Conservation (phyloP, 37 sponge, comb jelly and placozoan species). For the Chondrilla cf. caribensis region DNA sequence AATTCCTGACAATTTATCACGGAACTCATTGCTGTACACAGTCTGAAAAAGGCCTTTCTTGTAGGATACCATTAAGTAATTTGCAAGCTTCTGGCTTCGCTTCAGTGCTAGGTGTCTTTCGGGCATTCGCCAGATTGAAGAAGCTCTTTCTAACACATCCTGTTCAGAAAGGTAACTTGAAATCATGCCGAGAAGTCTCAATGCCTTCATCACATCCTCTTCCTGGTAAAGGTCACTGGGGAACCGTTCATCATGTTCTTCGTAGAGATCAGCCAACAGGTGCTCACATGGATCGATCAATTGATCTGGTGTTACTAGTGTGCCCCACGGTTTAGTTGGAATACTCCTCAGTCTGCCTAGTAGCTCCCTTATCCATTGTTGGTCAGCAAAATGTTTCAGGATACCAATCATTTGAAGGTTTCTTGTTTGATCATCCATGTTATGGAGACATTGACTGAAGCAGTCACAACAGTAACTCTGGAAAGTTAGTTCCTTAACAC, state of each 20-base stretch:
- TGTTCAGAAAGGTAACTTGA: slow-evolving; percentile 16
- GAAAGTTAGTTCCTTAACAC: not conserved
- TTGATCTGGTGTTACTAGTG: not conserved
- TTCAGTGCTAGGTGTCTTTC: not conserved
- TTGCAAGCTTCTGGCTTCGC: not conserved
- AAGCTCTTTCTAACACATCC: slow-evolving; percentile 45
- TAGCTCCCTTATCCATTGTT: slow-evolving; percentile 31
- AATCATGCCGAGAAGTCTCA: slow-evolving; percentile 42
- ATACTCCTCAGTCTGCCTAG: slow-evolving; percentile 25
- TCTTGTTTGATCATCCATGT: not conserved
- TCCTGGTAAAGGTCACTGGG: slow-evolving; percentile 20
- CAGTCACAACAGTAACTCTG: not conserved
- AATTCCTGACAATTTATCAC: slow-evolving; percentile 1
- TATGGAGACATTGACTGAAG: not conserved
- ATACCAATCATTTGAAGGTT: not conserved
- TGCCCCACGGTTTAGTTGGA: slow-evolving; percentile 12
- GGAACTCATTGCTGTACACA: not conserved
- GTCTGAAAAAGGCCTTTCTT: not conserved
- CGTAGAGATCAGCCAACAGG: slow-evolving; percentile 15
- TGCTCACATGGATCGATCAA: slow-evolving; percentile 35
- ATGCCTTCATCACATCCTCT: not conserved
- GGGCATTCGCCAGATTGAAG: not conserved
- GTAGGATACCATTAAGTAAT: not conserved
- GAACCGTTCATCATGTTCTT: slow-evolving; percentile 39
- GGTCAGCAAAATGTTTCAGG: not conserved